Evolutionary conservation across 2,113 vertebrate genomes (phyloP), one percentile per base, ranked within the genome.

Genomic region (Varanus komodoensis): DNA sequence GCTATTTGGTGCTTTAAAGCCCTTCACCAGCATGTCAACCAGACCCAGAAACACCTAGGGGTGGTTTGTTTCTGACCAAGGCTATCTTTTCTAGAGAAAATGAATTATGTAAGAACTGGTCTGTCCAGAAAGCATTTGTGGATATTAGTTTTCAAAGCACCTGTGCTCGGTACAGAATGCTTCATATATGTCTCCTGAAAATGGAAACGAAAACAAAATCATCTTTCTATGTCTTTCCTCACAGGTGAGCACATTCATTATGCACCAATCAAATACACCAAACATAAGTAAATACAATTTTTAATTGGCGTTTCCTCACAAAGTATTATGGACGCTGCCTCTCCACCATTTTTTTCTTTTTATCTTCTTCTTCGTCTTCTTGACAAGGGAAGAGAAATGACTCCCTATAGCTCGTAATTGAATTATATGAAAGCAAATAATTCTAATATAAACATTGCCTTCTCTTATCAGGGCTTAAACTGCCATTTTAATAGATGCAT

Each of bases 401-500:
- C 64, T 74, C 77, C 50, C 75, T 74, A 34, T 29, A 74, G 77
- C 19, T 85, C 75, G n/a, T 69, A 88, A 92, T 54, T 88, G 44
- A 74, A 82, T 85, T 85, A 86, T 81, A 74, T 57, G 52, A 82
- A 88, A 85, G 17, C 32, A 88, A 88, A 71, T 61, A 75, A 85
- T 89, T 86, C 83, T 85, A 78, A 93, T 91, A 89, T 90, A 93
- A 19, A 91, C 84, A 82, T 57, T 54, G 1, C n/a, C 32, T 86
- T 69, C 84, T 93, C 38, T 92, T 92, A 88, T 71, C 54, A 38
- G 82, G 71, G 86, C 93, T 91, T 94, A 80, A 90, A 57, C 85
- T 90, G 92, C 0, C 32, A 87, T 85, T 92, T 81, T 84, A 93
- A 94, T 92, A 93, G 92, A 94, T 92, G 89, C n/a, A 61, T 1